Conservation (phyloP, 2,888 invertebrate species). For the Pammene fasciana region DNA sequence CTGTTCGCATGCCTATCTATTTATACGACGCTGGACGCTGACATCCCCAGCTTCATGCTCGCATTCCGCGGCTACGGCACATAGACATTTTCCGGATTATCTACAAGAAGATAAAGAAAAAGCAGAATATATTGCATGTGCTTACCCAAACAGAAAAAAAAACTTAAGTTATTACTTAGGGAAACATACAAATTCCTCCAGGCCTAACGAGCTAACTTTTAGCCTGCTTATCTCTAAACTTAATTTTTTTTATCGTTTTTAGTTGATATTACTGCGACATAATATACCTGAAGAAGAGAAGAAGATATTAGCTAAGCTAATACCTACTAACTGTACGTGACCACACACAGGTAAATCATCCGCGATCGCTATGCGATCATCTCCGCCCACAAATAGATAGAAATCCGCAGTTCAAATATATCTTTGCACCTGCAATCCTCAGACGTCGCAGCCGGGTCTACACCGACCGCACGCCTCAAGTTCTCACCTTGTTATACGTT, state of each 20-base stretch:
- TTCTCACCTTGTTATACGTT: neutral
- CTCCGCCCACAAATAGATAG: conserved; percentile 31
- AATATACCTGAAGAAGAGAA: too few relatives aligned
- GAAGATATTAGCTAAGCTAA: too few relatives aligned
- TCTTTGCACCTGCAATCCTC: conserved; percentile 37
- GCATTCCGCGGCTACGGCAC: conserved; percentile 22
- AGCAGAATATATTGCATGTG: neutral
- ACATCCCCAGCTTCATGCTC: conserved; percentile 22
- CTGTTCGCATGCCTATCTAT: conserved; percentile 33
- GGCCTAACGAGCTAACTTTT: too few relatives aligned
- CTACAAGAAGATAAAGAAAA: neutral
- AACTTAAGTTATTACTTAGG: too few relatives aligned
- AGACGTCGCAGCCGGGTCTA: conserved; percentile 9
- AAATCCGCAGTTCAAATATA: conserved; percentile 38
- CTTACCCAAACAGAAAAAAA: too few relatives aligned
- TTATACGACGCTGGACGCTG: conserved; percentile 33
- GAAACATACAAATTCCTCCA: too few relatives aligned
- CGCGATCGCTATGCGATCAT: conserved; percentile 16
- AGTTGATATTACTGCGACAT: too few relatives aligned
- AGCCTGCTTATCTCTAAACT: too few relatives aligned
- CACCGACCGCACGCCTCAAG: conserved; percentile 1
- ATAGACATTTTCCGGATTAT: neutral
- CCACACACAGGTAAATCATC: conserved; percentile 15
- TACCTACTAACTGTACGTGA: neutral
- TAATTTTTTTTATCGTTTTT: too few relatives aligned